These are phyloP conservation scores for Cyanoramphus novaezelandiae DNA, from an alignment of 2,113 vertebrate species.

Conservation along the genomic window DNA sequence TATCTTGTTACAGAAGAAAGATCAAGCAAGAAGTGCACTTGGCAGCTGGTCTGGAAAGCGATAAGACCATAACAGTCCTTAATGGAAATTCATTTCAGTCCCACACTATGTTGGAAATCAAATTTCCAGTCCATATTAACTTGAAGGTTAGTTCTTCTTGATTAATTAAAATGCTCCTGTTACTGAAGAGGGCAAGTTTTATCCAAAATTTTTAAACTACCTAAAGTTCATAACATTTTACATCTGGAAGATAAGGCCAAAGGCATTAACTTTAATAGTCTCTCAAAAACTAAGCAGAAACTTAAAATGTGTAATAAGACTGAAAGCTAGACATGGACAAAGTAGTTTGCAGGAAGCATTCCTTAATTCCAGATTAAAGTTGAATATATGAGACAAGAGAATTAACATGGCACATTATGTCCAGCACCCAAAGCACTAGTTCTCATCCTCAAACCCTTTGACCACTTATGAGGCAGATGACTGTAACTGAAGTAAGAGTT, in stretches of 20 bases:
- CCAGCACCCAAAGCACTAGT: neutral
- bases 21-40: constrained; percentile 22
- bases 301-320: neutral
- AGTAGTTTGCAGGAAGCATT: neutral
- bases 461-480: neutral
- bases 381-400: neutral
- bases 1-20: constrained; percentile 4
- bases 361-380: neutral
- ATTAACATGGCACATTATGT: neutral
- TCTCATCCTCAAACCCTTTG: neutral
- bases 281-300: neutral
- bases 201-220: neutral
- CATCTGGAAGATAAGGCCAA: neutral
- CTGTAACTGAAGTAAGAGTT: neutral
- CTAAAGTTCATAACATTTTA: neutral
- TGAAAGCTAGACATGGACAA: neutral
- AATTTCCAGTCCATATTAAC: neutral
- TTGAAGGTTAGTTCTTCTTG: neutral
- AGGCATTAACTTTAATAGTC: neutral
- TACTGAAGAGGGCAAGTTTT: neutral
- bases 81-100: constrained; percentile 12
- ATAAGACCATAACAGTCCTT: neutral
- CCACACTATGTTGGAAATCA: neutral
- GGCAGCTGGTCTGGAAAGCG: constrained; percentile 18
- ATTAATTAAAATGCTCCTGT: neutral